Base-by-base conservation (phyloP, 2,888 invertebrate species). In the Acrocyrtus sp. region DNA sequence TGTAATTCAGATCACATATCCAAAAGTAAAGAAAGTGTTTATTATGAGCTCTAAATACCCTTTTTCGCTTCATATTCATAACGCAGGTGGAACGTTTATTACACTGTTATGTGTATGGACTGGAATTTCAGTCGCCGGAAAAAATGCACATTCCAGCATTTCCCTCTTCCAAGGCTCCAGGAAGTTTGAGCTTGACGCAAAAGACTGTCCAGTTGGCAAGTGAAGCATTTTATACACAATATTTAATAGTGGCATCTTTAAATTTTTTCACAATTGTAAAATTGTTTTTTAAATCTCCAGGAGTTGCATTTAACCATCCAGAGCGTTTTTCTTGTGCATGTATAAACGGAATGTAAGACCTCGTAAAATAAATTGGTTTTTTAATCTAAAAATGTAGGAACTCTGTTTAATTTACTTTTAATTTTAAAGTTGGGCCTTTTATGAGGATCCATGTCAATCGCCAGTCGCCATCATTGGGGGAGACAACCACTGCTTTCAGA, bases 341-440 rank as follows among this genome's bases (percentile, higher is more conserved):
- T 39, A 62, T 74, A 22, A 74, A 67, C 45, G 73, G 73, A 62
- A 68, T 74, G 73, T 68, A 62, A 57, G 67, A 15, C 15, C 8
- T 24, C n/a, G 4, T 24, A 24, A 43, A 39, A 53, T 24, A 3
- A 45, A 43, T 43, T 54, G 29, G n/a, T n/a, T n/a, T n/a, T n/a
- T n/a, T n/a, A n/a, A n/a, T n/a, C n/a, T n/a, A n/a, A n/a, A n/a
- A n/a, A n/a, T n/a, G n/a, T n/a, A n/a, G n/a, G n/a, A n/a, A n/a
- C n/a, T n/a, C n/a, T n/a, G n/a, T n/a, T n/a, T 19, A 6, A 17
- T 66, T 48, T 54, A 19, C 27, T 53, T 15, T 1, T 15, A 22
- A n/a, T 43, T 63, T 56, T n/a, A n/a, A 34, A 73, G 73, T 27
- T 74, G 73, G 73, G 73, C 73, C 4, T 74, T 74, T 24, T 74